phyloP scores from a whole-genome alignment of 2,797 vertebrate species.

The Lepus townsendii region DNA sequence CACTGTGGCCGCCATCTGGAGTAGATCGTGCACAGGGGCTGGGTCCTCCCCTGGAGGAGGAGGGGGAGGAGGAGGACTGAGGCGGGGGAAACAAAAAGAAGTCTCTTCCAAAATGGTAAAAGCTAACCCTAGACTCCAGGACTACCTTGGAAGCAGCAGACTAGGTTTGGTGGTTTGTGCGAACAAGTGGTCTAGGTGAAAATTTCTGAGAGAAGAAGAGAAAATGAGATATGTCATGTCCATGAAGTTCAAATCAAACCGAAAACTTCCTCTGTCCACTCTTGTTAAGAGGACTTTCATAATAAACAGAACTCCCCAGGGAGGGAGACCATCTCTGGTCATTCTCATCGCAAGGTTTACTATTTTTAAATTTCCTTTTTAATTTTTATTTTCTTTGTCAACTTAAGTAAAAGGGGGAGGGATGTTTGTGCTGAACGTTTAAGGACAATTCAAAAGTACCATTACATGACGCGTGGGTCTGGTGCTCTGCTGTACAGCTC shows the following conservation, averaged over 20 bases:
- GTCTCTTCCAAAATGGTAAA: conserved; percentile 60
- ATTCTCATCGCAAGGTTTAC: conserved; percentile 69
- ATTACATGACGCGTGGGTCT: conserved; percentile 84
- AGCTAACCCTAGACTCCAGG: conserved; percentile 45
- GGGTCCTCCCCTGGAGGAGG: conserved; percentile 47
- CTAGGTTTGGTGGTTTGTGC: conserved; percentile 76
- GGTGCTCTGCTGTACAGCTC: conserved; percentile 90
- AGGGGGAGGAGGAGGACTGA: conserved; percentile 13
- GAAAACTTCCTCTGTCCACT: conserved; percentile 88
- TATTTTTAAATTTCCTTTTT: conserved; percentile 75
- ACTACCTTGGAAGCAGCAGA: conserved; percentile 52
- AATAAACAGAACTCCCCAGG: conserved; percentile 86
- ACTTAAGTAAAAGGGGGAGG: conserved; percentile 71
- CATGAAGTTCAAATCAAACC: conserved; percentile 83
- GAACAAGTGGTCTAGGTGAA: conserved; percentile 80
- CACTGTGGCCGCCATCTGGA: not conserved
- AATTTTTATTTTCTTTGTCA: conserved; percentile 83
- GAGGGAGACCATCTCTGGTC: conserved; percentile 79
- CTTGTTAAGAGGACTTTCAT: conserved; percentile 85
- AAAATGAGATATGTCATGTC: conserved; percentile 71
- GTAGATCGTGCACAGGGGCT: fast-evolving
- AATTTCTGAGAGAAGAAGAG: conserved; percentile 70
- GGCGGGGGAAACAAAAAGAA: conserved; percentile 38
- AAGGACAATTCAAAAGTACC: conserved; percentile 82
- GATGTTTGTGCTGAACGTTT: conserved; percentile 69